Base-by-base conservation (phyloP, 2,888 invertebrate species). In the Carpatolechia fugitivella region DNA sequence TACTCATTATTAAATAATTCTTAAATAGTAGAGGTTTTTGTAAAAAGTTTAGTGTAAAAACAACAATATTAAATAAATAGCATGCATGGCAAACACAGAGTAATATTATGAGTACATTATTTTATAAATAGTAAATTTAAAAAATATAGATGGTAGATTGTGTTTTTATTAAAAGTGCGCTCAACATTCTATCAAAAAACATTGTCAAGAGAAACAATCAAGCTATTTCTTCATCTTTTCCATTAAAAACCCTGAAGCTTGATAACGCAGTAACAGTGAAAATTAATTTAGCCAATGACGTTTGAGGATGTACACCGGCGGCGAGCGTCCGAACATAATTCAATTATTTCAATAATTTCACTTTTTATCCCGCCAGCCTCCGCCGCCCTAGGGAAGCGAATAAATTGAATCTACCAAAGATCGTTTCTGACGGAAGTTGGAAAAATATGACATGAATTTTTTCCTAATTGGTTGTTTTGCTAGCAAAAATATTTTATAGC, bases 311-410 rank as follows among this genome's bases (percentile, higher is more conserved):
- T 44, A n/a, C 44, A 13, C 13, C 8, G 1, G 29, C 44, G 29
- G 29, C 24, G 24, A n/a, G 24, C 24, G 44, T 10, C 20, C 24
- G 44, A 44, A 44, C 20, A 44, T 44, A 44, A 44, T 20, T 44
- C 44, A 44, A 44, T 44, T 44, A 44, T 29, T 20, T 44, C 44
- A 44, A 44, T 44, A 24, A 44, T 44, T 29, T 24, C 29, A 29
- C 29, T 44, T 44, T 44, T 44, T 20, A 44, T 44, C 44, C 29
- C 48, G 13, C 14, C 40, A 5, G 4, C 18, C 5, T 13, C 14
- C 2, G 33, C 2, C 11, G 33, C 33, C 33, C 33, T 3, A 24
- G 40, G 20, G 40, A 18, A 1, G 11, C 1, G 4, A 11, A 16
- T 18, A 11, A 29, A 44, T 44, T 24, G n/a, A 44, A 44, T 44